Percentiles rank a stretch among this genome's conserved stretches.
Evolutionary conservation across 2,888 invertebrate genomes (phyloP).

Genomic region (Torymus texanus): DNA sequence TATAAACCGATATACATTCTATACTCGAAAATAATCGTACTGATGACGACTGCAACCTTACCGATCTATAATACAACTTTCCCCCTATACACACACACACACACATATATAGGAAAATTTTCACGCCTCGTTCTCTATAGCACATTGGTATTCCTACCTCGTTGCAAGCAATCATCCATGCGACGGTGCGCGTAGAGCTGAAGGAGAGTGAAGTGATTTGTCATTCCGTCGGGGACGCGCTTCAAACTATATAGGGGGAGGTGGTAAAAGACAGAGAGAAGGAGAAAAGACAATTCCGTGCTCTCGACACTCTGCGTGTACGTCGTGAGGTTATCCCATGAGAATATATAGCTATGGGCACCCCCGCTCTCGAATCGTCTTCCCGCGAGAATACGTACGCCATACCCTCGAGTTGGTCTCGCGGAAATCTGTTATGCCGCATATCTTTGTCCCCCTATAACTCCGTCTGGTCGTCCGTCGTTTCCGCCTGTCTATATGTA

Average conservation of each 20-base stretch:
- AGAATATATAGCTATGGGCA: constrained; percentile 22
- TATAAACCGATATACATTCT: no score
- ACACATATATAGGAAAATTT: background rate
- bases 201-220: constrained; percentile 34
- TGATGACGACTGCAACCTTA: no score
- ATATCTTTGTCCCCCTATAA: constrained; percentile 34
- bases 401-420: constrained; percentile 28
- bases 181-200: no score
- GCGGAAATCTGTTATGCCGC: constrained; percentile 64
- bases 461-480: background rate
- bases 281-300: constrained; percentile 36
- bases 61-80: background rate
- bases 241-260: background rate
- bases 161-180: constrained; percentile 30
- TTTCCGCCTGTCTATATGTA: background rate
- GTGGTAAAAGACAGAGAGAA: background rate
- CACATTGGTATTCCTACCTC: background rate
- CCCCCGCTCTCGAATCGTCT: constrained; percentile 31
- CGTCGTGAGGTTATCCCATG: constrained; percentile 1
- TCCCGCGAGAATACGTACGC: constrained; percentile 33
- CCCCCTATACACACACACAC: background rate
- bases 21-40: constrained; percentile 4
- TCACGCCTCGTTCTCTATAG: background rate
- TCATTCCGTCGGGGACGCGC: background rate
- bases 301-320: background rate